These are phyloP conservation scores for Enoplosus armatus DNA, from an alignment of 2,797 vertebrate genomes.

Conservation along the genomic window DNA sequence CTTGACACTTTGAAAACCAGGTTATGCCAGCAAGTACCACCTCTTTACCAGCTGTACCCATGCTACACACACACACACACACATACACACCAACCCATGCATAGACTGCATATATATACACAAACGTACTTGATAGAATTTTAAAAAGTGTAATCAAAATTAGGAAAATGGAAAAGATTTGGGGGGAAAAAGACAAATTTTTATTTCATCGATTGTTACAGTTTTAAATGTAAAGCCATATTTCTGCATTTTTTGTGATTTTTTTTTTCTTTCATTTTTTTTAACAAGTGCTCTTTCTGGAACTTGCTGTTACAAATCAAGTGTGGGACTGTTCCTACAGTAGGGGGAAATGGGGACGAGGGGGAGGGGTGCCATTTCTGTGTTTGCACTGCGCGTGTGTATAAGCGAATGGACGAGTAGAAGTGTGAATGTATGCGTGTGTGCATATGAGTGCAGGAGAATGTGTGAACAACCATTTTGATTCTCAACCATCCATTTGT, in stretches of 20 bases:
- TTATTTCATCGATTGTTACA: conserved; percentile 77
- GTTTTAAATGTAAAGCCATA: conserved; percentile 88
- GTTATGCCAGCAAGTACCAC: conserved; percentile 82
- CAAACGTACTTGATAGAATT: conserved; percentile 63
- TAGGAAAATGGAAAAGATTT: conserved; percentile 58
- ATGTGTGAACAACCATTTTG: conserved; percentile 73
- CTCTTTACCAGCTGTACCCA: conserved; percentile 82
- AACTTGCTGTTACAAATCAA: conserved; percentile 87
- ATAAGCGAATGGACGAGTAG: conserved; percentile 22
- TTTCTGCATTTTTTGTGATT: conserved; percentile 75
- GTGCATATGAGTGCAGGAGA: conserved; percentile 56
- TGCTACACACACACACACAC: conserved; percentile 54
- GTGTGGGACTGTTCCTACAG: conserved; percentile 76
- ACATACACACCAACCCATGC: conserved; percentile 52
- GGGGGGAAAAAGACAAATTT: conserved; percentile 45
- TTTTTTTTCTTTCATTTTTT: conserved; percentile 42
- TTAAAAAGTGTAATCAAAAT: conserved; percentile 63
- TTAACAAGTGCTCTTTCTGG: conserved; percentile 89
- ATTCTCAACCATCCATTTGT: conserved; percentile 74
- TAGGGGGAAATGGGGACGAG: conserved; percentile 6
- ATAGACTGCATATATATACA: conserved; percentile 64
- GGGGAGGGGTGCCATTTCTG: conserved; percentile 70
- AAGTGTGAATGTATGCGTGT: conserved; percentile 46
- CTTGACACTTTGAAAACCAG: conserved; percentile 81
- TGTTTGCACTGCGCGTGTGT: conserved; percentile 76